These are phyloP conservation scores for Solea solea DNA, from an alignment of 2,113 vertebrate genomes.

Conservation along the genomic window DNA sequence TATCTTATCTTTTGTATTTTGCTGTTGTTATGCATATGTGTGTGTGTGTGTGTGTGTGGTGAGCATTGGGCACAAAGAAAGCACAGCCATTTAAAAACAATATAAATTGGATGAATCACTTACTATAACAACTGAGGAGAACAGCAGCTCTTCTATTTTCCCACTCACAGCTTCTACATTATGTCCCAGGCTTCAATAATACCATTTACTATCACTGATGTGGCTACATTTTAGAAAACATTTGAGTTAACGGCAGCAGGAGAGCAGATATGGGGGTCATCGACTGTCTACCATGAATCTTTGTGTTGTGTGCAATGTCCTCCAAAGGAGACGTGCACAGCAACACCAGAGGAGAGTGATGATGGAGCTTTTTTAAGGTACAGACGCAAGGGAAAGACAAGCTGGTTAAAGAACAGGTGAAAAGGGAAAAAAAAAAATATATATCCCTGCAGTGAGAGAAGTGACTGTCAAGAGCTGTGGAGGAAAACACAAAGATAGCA, in stretches of 20 bases:
- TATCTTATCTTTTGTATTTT: background rate
- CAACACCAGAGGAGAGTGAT: conserved; percentile 17
- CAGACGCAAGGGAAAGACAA: conserved; percentile 21
- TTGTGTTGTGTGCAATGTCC: background rate
- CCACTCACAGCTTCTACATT: conserved; percentile 18
- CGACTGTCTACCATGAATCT: conserved; percentile 19
- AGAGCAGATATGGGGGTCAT: conserved; percentile 1
- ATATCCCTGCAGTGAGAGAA: conserved; percentile 6
- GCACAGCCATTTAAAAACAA: conserved; percentile 25
- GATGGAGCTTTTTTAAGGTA: conserved; percentile 19
- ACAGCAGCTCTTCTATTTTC: conserved; percentile 16
- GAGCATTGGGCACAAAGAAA: background rate
- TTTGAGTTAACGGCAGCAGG: background rate
- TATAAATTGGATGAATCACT: conserved; percentile 46
- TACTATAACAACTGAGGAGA: conserved; percentile 22
- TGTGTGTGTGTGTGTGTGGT: conserved; percentile 1
- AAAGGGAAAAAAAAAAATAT: background rate
- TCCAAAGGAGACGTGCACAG: conserved; percentile 2
- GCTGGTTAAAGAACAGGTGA: conserved; percentile 9
- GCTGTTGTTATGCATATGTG: conserved; percentile 9
- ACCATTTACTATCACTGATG: conserved; percentile 26
- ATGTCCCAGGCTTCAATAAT: conserved; percentile 32
- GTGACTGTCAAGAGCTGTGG: conserved; percentile 46
- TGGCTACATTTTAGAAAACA: conserved; percentile 20
- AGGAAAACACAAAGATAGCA: conserved; percentile 53